phyloP scores from a whole-genome alignment of 2,113 vertebrate genomes.

The Alethe castanea region DNA sequence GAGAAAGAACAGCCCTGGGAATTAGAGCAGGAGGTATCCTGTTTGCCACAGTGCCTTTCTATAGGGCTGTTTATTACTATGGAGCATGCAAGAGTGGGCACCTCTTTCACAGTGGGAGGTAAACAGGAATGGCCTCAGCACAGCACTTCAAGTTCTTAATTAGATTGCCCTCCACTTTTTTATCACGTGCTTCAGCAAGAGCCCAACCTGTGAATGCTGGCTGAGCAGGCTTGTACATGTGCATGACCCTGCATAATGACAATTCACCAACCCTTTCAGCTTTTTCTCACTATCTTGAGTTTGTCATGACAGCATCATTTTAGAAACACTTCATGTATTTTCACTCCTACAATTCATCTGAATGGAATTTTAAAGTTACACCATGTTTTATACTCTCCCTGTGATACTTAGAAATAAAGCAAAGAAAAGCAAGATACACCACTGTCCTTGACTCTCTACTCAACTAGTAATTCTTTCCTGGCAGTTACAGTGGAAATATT shows the following conservation, averaged over 20 bases:
- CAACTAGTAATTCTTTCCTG: not conserved
- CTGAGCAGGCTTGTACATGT: not conserved
- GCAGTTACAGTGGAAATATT: not conserved
- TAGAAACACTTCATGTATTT: not conserved
- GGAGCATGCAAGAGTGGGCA: not conserved
- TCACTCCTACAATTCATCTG: not conserved
- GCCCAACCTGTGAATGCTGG: not conserved
- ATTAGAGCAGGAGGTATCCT: not conserved
- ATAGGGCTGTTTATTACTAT: not conserved
- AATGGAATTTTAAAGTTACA: not conserved
- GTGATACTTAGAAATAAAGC: not conserved
- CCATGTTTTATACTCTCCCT: not conserved
- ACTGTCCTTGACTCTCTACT: not conserved
- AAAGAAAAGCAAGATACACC: not conserved
- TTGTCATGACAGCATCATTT: not conserved
- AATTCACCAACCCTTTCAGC: not conserved
- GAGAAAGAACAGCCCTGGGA: not conserved
- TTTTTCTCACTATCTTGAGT: not conserved
- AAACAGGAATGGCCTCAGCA: not conserved
- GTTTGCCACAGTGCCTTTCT: not conserved
- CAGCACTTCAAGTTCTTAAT: not conserved
- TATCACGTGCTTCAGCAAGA: not conserved
- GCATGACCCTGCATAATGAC: not conserved
- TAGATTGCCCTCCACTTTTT: slow-evolving; percentile 4
- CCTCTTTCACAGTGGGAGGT: not conserved